Base-by-base conservation (phyloP, 2,888 invertebrate species). In the Callyntrura sp. region DNA sequence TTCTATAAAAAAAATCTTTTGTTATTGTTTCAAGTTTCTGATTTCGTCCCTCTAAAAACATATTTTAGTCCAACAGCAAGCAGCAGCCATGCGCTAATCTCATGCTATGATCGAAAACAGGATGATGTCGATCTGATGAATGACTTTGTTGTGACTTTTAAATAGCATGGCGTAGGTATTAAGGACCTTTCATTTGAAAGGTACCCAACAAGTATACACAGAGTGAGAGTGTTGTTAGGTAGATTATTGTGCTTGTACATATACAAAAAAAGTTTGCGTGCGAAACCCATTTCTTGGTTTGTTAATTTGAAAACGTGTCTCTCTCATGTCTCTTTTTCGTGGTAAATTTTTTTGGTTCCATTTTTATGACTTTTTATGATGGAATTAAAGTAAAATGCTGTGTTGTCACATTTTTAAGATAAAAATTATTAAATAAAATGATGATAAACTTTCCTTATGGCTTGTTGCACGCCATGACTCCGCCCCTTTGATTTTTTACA, bases 31-130 rank as follows among this genome's bases (percentile, higher is more conserved):
- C 12, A 43, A 17, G 35, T 78, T 81, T 0, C 51, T 68, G 35
- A 35, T 35, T 35, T 35, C 3, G 6, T 35, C 60, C 17, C 9
- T 60, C 60, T 60, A 17, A 60, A 14, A 65, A 65, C 14, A 65
- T 12, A 28, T n/a, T 65, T 28, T 28, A 28, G 65, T 28, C 65
- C 20, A 65, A 65, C 25, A 65, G 28, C 20, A 28, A 65, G 28
- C 57, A 76, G 55, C 20, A 86, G 25, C 70, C 88, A 88, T 70
- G 88, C 82, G 82, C 43, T 70, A 48, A 73, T 88, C 88, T 81
- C 88, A 88, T 88, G 88, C 9, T 68, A 43, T 5, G 5, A 20
- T 23, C 60, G 0, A n/a, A 55, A 55, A 55, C 55, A 43, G n/a
- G 70, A 17, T 35, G 70, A 70, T 43, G n/a, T 0, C 45, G 20